Evolutionary conservation across 2,113 vertebrate species (phyloP).

Genomic region (Holacanthus passer): DNA sequence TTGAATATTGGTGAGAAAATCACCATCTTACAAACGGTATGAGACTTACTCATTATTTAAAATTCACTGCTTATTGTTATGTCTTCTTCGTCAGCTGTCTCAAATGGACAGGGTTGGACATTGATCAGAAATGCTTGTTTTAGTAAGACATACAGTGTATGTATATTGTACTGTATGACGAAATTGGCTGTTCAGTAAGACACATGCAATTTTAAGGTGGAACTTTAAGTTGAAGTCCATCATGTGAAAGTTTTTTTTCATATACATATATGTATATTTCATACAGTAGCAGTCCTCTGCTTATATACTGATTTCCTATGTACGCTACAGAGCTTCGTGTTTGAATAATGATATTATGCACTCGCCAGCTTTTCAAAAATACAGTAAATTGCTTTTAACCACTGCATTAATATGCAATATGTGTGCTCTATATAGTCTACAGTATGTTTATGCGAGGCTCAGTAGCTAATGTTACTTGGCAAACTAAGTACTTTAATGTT

Average conservation of each 20-base stretch:
- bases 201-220: too few relatives aligned
- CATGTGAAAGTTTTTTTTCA: too few relatives aligned
- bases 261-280: too few relatives aligned
- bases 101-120: background rate
- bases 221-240: too few relatives aligned
- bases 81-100: background rate
- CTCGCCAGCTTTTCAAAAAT: background rate
- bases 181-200: background rate
- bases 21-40: background rate
- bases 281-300: background rate
- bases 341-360: background rate
- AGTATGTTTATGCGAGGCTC: background rate
- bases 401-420: background rate
- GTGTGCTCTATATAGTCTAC: background rate
- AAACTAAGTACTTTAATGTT: slow-evolving; percentile 2
- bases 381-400: background rate
- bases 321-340: background rate
- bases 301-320: background rate
- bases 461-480: background rate
- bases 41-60: background rate
- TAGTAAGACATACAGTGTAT: background rate
- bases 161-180: background rate
- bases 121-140: background rate
- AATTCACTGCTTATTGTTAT: too few relatives aligned
- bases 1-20: background rate